Conservation (phyloP, 2,113 vertebrate species). For the Caloenas nicobarica region DNA sequence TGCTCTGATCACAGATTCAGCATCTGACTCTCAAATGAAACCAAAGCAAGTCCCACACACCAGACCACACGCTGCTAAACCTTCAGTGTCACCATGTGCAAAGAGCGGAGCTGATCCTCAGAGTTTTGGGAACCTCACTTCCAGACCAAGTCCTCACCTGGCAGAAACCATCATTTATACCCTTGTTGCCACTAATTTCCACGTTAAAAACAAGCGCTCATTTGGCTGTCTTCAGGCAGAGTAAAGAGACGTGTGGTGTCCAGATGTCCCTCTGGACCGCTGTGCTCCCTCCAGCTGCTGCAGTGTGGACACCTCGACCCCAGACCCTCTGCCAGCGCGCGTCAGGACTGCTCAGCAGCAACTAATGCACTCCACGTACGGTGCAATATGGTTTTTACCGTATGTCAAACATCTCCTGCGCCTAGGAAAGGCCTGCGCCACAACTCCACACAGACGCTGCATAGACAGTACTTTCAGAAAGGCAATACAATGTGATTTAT, state of each 20-base stretch:
- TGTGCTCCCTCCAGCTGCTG: background rate
- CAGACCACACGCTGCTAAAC: background rate
- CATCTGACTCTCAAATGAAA: background rate
- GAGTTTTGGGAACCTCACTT: background rate
- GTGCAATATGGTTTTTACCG: background rate
- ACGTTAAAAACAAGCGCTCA: background rate
- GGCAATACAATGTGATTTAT: background rate
- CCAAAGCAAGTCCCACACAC: background rate
- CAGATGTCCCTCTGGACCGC: background rate
- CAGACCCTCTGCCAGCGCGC: background rate
- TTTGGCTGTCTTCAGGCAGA: background rate
- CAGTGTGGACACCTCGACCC: background rate
- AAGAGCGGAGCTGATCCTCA: background rate
- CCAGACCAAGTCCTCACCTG: background rate
- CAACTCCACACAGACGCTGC: background rate
- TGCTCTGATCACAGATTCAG: background rate
- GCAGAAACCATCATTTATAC: background rate
- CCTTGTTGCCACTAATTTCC: background rate
- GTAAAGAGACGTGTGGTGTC: background rate
- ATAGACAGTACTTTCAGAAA: background rate
- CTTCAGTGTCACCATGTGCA: rapidly evolving
- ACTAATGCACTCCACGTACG: rapidly evolving
- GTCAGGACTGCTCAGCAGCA: background rate
- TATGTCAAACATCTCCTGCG: background rate
- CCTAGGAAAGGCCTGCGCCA: background rate